phyloP scores from a whole-genome alignment of 2,113 vertebrate genomes.

The Ctenomys sociabilis region DNA sequence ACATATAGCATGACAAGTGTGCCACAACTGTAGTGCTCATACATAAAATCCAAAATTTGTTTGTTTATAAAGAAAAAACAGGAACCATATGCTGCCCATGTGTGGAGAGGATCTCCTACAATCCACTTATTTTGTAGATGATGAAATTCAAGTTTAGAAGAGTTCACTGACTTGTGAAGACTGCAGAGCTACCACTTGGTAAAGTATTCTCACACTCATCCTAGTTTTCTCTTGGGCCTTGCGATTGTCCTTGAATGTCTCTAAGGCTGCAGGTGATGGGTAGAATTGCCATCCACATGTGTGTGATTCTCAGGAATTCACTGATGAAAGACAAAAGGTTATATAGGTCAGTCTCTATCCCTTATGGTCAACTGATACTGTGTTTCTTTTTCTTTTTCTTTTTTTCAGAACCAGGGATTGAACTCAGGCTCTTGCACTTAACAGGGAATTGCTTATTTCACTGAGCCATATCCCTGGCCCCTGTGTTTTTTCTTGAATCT shows the following conservation, averaged over 20 bases:
- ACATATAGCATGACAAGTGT: not conserved
- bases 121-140: constrained; percentile 54
- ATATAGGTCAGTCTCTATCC: not conserved
- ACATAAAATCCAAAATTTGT: constrained; percentile 32
- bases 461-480: no score
- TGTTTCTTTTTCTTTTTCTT: no score
- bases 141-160: constrained; percentile 49
- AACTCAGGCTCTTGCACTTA: no score
- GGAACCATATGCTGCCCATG: not conserved
- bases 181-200: not conserved
- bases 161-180: constrained; percentile 9
- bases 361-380: not conserved
- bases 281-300: not conserved
- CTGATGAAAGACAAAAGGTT: constrained; percentile 34
- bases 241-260: not conserved
- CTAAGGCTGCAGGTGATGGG: not conserved
- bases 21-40: not conserved
- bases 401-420: no score
- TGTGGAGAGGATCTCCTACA: constrained; percentile 11
- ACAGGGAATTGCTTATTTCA: no score
- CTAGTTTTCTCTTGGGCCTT: not conserved
- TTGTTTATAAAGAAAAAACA: constrained; percentile 44
- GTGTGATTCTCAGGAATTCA: not conserved
- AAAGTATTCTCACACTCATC: not conserved
- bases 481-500: constrained; percentile 49